Evolutionary conservation across 2,113 vertebrate genomes (phyloP).

Genomic region (Triplophysa siluroides): DNA sequence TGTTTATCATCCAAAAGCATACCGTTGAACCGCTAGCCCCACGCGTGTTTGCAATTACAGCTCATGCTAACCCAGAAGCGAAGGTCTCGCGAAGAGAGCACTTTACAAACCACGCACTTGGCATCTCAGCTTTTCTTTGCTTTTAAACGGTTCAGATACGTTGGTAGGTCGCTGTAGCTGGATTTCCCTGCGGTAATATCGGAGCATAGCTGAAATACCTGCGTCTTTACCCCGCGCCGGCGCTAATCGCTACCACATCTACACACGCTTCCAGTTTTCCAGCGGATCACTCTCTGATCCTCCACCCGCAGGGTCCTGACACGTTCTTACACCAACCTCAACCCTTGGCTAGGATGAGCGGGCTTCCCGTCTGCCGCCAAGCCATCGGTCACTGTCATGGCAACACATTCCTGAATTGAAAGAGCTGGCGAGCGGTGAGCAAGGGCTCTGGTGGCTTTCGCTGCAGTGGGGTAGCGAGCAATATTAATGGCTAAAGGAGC

Average conservation of each 20-base stretch:
- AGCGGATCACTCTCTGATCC: constrained; percentile 46
- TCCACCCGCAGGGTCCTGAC: constrained; percentile 11
- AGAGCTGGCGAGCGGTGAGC: constrained; percentile 21
- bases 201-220: constrained; percentile 63
- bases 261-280: constrained; percentile 49
- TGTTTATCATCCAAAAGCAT: not conserved
- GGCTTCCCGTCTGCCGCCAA: constrained; percentile 16
- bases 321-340: constrained; percentile 27
- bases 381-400: constrained; percentile 33
- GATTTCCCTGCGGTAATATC: constrained; percentile 39
- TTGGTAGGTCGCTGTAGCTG: not conserved
- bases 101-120: constrained; percentile 26
- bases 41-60: constrained; percentile 15
- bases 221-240: constrained; percentile 53
- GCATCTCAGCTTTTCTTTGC: constrained; percentile 37
- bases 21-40: not conserved
- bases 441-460: constrained; percentile 12
- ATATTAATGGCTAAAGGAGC: constrained; percentile 37
- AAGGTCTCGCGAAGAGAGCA: not conserved
- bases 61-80: not conserved
- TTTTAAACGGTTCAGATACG: constrained; percentile 9
- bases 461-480: constrained; percentile 16
- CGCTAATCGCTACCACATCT: constrained; percentile 72
- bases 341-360: constrained; percentile 8
- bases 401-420: constrained; percentile 49